Evolutionary conservation across 2,888 invertebrate species (phyloP).

Genomic region (Eustalomyia histrio): DNA sequence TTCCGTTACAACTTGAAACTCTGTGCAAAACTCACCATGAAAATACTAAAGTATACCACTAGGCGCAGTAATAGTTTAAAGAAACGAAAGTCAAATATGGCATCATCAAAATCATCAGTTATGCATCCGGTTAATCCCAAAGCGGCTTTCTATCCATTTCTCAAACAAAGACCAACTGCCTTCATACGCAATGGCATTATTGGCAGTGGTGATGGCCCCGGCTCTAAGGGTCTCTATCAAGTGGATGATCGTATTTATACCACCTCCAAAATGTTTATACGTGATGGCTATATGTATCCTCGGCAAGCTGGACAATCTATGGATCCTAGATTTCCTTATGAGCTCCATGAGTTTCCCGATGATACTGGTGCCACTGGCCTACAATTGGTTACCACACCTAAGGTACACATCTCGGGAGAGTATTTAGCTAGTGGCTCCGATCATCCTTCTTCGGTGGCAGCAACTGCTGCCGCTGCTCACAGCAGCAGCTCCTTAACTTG

Average conservation of each 20-base stretch:
- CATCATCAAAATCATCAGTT: slow-evolving; percentile 57
- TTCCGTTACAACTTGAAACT: slow-evolving; percentile 1
- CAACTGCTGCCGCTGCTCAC: slow-evolving; percentile 17
- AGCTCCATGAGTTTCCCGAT: slow-evolving; percentile 76
- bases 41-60: slow-evolving; percentile 75
- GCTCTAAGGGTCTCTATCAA: slow-evolving; percentile 75
- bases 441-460: slow-evolving; percentile 50
- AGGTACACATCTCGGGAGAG: slow-evolving; percentile 77
- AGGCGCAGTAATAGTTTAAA: slow-evolving; percentile 76
- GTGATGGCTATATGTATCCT: slow-evolving; percentile 78
- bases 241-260: slow-evolving; percentile 77
- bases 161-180: slow-evolving; percentile 71
- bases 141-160: slow-evolving; percentile 68
- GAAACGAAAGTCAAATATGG: slow-evolving; percentile 70
- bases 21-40: slow-evolving; percentile 63
- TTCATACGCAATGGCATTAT: slow-evolving; percentile 76
- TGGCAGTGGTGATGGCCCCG: slow-evolving; percentile 74
- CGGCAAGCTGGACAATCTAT: slow-evolving; percentile 76
- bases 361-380: slow-evolving; percentile 75
- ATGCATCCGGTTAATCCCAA: slow-evolving; percentile 68
- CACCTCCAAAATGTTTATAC: slow-evolving; percentile 77
- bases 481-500: slow-evolving; percentile 62
- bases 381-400: slow-evolving; percentile 74
- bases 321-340: slow-evolving; percentile 77
- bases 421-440: slow-evolving; percentile 72